phyloP scores from a whole-genome alignment of 2,113 vertebrate genomes.

The Tonatia bakeri region DNA sequence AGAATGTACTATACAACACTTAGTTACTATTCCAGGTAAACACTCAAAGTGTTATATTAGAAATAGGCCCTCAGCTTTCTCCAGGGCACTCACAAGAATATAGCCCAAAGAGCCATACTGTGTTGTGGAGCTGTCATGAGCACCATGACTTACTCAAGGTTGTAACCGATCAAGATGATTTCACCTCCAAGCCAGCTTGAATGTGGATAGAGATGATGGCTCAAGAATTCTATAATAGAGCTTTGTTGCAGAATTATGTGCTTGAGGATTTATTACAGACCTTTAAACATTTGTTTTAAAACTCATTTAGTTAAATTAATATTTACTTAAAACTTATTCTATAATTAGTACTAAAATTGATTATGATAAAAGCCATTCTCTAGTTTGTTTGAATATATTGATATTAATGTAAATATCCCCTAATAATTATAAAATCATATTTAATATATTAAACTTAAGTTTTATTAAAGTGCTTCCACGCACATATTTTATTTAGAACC shows the following conservation, averaged over 20 bases:
- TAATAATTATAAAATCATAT: neutral
- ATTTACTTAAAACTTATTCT: neutral
- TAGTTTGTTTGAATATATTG: neutral
- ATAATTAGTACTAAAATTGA: neutral
- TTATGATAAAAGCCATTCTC: neutral
- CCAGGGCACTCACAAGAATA: neutral
- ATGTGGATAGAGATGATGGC: neutral
- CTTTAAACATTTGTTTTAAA: neutral
- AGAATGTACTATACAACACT: neutral
- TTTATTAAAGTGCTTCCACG: neutral
- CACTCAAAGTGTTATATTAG: neutral
- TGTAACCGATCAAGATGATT: neutral
- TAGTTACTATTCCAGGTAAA: neutral
- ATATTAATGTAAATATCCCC: neutral
- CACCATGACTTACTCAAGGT: neutral
- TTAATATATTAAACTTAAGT: neutral
- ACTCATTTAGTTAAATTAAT: neutral
- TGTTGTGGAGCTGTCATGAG: neutral
- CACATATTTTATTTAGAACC: neutral
- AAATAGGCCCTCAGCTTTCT: neutral
- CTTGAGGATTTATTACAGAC: neutral
- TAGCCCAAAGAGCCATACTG: fast-evolving
- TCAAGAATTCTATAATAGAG: neutral
- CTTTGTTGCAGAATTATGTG: neutral
- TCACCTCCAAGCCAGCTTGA: neutral